Base-by-base conservation (phyloP, 2,888 invertebrate genomes). In the Luperina testacea region DNA sequence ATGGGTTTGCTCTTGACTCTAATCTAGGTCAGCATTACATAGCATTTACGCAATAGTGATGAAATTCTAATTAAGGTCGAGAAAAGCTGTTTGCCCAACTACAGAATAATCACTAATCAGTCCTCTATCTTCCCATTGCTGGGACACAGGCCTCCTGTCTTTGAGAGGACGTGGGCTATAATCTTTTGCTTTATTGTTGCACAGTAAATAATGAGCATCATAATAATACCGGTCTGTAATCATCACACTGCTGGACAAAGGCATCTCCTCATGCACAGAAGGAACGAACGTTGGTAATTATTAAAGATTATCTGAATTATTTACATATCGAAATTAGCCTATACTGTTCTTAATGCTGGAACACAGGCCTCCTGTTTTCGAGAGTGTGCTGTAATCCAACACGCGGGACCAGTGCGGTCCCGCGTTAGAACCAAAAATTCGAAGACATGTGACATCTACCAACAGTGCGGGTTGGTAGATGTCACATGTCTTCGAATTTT, bases 51-150 rank as follows among this genome's bases (percentile, higher is more conserved):
- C 8, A 42, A 15, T 51, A 8, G 20, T 20, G 51, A 17, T 59
- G 20, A 79, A 53, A 24, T 73, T 51, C n/a, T 65, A 80, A 73
- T 73, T 38, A 72, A 32, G n/a, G n/a, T 53, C 7, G 9, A 51
- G 17, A 27, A 48, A 38, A n/a, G 17, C 8, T 24, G 69, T 61
- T 78, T 59, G n/a, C 24, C 53, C 6, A n/a, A 53, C 53, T 20
- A 8, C 20, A 8, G 53, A 20, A 20, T 53, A 53, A 53, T 53
- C 8, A 20, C 8, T 53, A 53, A 53, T 53, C 8, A 53, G 20
- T 20, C 20, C 20, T 8, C 8, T 20, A 20, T 53, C 2, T 20
- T 53, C 8, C 20, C 20, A 20, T 8, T 7, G 20, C 20, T 53
- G 8, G 53, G 53, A 53, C 20, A 20, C 20, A 53, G 20, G 53